Percentiles rank a stretch among this genome's conserved stretches.
phyloP scores from a whole-genome alignment of 2,888 invertebrate species.

The Pachliopta kotzebuea region DNA sequence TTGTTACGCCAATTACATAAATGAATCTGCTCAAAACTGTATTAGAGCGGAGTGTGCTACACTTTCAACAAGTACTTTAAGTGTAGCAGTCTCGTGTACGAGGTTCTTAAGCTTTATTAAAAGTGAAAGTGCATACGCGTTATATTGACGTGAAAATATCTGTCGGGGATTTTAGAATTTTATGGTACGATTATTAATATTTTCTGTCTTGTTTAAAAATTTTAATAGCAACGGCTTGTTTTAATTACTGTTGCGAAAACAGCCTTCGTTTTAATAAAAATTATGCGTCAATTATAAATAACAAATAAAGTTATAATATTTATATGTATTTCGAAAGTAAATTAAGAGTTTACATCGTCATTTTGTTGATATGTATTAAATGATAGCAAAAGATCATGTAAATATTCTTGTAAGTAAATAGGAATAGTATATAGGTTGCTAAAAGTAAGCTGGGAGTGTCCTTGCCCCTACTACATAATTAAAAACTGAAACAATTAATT shows the following conservation, averaged over 20 bases:
- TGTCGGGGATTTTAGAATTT: constrained; percentile 9
- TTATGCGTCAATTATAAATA: too few relatives aligned
- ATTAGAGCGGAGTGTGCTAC: constrained; percentile 26
- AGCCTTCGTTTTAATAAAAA: too few relatives aligned
- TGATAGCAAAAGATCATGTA: background rate
- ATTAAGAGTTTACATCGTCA: too few relatives aligned
- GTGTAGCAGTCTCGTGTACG: constrained; percentile 15
- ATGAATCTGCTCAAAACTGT: constrained; percentile 21
- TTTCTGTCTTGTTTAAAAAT: background rate
- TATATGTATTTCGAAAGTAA: too few relatives aligned
- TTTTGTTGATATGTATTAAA: background rate
- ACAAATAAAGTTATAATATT: too few relatives aligned
- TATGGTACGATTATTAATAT: constrained; percentile 11
- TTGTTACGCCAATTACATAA: constrained; percentile 28
- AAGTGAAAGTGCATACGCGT: constrained; percentile 42
- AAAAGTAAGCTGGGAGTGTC: too few relatives aligned
- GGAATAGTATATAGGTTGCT: background rate
- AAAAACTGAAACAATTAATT: background rate
- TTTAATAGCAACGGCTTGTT: background rate
- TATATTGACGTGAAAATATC: constrained; percentile 12
- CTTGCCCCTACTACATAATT: background rate
- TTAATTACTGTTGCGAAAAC: background rate
- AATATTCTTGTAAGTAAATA: background rate
- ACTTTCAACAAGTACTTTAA: constrained; percentile 24
- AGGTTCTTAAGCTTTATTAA: constrained; percentile 14